Conservation (phyloP, 2,888 invertebrate species). For the Ormyrus labotus region DNA sequence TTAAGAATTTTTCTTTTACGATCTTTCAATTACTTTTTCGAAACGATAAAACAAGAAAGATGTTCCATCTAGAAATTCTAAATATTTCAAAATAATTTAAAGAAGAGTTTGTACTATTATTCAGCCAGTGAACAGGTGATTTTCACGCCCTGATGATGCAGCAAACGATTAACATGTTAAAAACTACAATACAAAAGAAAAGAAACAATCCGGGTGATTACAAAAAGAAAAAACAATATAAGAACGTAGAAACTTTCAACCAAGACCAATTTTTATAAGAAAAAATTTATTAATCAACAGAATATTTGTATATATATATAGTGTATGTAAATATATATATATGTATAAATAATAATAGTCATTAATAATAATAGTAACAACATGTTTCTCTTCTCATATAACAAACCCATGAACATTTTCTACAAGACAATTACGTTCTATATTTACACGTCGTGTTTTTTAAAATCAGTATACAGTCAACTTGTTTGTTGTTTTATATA, state of each 20-base stretch:
- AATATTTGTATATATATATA: constrained; percentile 60
- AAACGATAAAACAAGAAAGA: not conserved
- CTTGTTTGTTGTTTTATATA: constrained; percentile 62
- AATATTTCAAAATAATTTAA: constrained; percentile 60
- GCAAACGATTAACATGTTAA: constrained; percentile 30
- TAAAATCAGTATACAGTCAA: constrained; percentile 62
- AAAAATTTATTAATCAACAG: constrained; percentile 75
- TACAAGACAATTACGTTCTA: constrained; percentile 60
- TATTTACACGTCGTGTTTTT: constrained; percentile 65
- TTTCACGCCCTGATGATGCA: constrained; percentile 41
- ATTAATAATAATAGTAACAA: constrained; percentile 65
- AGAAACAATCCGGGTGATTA: constrained; percentile 34
- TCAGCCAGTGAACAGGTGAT: constrained; percentile 57
- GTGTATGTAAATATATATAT: constrained; percentile 58
- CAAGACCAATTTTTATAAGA: constrained; percentile 72
- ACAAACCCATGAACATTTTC: constrained; percentile 73
- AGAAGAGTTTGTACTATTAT: constrained; percentile 37
- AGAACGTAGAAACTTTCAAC: constrained; percentile 59
- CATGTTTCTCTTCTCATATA: constrained; percentile 70
- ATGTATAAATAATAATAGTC: constrained; percentile 44
- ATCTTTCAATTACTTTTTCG: constrained; percentile 23
- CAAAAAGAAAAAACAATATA: constrained; percentile 43
- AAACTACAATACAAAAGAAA: constrained; percentile 32
- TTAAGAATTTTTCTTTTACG: constrained; percentile 37
- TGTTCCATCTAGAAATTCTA: constrained; percentile 7